A percentile compares a stretch with the other conserved stretches of the same genome.
Evolutionary conservation across 2,113 vertebrate species (phyloP).

Genomic region (Siniperca knerii): DNA sequence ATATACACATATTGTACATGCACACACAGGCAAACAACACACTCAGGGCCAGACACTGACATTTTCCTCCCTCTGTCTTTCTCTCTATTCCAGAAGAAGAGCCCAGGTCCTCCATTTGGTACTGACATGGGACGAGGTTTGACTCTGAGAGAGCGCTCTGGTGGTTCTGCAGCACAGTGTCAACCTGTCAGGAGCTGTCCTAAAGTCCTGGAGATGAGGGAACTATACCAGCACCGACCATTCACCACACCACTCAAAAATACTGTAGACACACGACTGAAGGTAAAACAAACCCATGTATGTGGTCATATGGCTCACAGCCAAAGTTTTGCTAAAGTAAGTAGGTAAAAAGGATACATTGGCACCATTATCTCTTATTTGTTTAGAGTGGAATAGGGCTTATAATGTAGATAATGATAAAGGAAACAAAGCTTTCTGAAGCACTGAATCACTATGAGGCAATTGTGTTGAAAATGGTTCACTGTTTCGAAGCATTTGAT

Average conservation of each 20-base stretch:
- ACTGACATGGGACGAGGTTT: slow-evolving; percentile 78
- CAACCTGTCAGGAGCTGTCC: slow-evolving; percentile 82
- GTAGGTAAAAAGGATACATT: background rate
- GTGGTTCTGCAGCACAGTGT: background rate
- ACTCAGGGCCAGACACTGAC: background rate
- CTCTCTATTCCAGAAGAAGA: slow-evolving; percentile 79
- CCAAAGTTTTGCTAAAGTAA: background rate
- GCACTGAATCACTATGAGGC: background rate
- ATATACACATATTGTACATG: background rate
- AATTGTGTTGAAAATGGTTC: background rate
- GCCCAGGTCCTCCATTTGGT: slow-evolving; percentile 72
- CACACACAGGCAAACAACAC: background rate
- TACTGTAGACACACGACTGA: slow-evolving; percentile 86
- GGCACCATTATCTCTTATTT: background rate
- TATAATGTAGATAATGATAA: background rate
- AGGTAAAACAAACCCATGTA: slow-evolving; percentile 79
- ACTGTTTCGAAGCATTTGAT: background rate
- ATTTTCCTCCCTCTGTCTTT: background rate
- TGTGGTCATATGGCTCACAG: background rate
- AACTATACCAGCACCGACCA: slow-evolving; percentile 86
- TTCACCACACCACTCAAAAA: slow-evolving; percentile 76
- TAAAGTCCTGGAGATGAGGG: slow-evolving; percentile 87
- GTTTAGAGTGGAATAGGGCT: too few species aligned
- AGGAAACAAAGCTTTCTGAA: background rate
- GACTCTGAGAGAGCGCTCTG: slow-evolving; percentile 63